These are phyloP conservation scores for Drosophila cracens DNA, from an alignment of 2,888 invertebrate species.

Conservation along the genomic window DNA sequence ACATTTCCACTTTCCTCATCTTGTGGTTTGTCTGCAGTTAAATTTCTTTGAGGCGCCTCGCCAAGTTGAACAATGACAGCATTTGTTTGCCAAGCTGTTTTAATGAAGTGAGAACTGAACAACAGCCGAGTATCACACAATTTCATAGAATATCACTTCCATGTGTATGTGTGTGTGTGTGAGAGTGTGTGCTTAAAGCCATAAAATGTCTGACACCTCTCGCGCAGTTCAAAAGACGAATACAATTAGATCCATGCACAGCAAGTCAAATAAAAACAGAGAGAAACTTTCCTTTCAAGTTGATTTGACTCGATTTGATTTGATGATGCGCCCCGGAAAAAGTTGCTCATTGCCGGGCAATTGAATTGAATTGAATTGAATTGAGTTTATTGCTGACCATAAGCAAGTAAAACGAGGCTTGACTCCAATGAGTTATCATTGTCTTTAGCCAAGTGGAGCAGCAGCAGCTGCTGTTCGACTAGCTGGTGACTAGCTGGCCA, in stretches of 20 bases:
- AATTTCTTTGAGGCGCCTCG: constrained; percentile 29
- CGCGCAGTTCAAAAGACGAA: constrained; percentile 26
- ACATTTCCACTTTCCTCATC: background rate
- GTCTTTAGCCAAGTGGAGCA: constrained; percentile 70
- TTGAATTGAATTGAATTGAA: constrained; percentile 67
- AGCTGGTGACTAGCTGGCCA: constrained; percentile 33
- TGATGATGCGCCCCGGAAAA: constrained; percentile 61
- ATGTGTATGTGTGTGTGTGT: background rate
- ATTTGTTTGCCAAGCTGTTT: constrained; percentile 26
- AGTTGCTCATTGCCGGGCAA: constrained; percentile 59
- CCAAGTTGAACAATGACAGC: constrained; percentile 23
- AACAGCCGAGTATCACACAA: constrained; percentile 5
- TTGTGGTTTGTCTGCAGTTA: constrained; percentile 8
- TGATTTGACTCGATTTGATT: constrained; percentile 64
- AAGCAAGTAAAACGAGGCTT: constrained; percentile 32
- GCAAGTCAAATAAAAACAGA: constrained; percentile 32
- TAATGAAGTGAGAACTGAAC: constrained; percentile 33
- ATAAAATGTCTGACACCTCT: constrained; percentile 71
- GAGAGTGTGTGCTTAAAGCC: constrained; percentile 18
- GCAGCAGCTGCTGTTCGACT: constrained; percentile 2
- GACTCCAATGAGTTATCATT: constrained; percentile 71
- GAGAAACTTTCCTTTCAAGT: constrained; percentile 61
- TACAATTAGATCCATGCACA: constrained; percentile 46
- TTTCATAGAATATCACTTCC: constrained; percentile 12
- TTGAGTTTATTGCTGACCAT: constrained; percentile 62